Evolutionary conservation across 2,888 invertebrate genomes (phyloP), one percentile per base, ranked within the genome.

Genomic region (Conops quadrifasciatus): DNA sequence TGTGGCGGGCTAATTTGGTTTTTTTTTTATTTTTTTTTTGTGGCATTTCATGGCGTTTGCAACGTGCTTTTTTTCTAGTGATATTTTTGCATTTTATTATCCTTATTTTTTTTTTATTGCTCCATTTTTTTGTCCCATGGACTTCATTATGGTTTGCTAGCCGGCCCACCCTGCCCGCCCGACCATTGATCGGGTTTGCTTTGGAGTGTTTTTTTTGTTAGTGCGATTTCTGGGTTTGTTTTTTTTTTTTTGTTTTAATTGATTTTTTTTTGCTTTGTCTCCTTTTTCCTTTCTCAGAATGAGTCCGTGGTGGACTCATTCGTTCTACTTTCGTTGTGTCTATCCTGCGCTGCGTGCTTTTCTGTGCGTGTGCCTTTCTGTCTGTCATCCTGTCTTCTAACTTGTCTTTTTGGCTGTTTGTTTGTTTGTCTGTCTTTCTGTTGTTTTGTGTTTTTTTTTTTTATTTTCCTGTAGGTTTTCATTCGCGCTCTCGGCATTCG

Each of bases 71-170:
- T n/a, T n/a, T n/a, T n/a, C n/a, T n/a, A n/a, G n/a, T n/a, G n/a
- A n/a, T n/a, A n/a, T n/a, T n/a, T n/a, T n/a, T n/a, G n/a, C n/a
- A n/a, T n/a, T n/a, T 65, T 4, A 15, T 64, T 49, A 15, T 49
- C 28, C n/a, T 65, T 5, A 4, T 36, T 51, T 53, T n/a, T n/a
- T 1, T 53, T 53, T 36, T 65, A 36, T 53, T 65, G 30, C 49
- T 15, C 13, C 13, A 9, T 62, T 45, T 15, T 45, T 45, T 28
- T 49, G 24, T 24, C 49, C 64, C 64, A 49, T 49, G 49, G 49
- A 49, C 49, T 64, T 64, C 49, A 49, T 64, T 49, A 49, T 49
- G 28, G 28, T 64, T 45, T 15, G 15, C 45, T 45, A 15, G 45
- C 15, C 9, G 15, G 11, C 45, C 9, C 45, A 9, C 45, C 1